These are phyloP conservation scores for Macrobrachium rosenbergii DNA, from an alignment of 1,140 invertebrate species.

Conservation along the genomic window DNA sequence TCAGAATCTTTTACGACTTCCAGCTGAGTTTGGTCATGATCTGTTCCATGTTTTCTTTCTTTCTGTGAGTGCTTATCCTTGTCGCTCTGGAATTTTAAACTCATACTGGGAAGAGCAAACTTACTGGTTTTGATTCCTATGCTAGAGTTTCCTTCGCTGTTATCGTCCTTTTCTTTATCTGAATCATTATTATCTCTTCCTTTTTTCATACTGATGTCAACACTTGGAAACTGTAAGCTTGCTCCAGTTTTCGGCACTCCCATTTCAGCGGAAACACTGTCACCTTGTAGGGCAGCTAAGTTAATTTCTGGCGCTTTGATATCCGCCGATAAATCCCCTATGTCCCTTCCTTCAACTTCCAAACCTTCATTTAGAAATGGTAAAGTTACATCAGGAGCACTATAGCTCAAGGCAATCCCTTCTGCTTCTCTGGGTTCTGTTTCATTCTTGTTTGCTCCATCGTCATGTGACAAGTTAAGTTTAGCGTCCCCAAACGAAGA, in stretches of 20 bases:
- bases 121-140: constrained; percentile 38
- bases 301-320: not conserved
- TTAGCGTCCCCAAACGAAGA: not conserved
- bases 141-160: not conserved
- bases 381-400: not conserved
- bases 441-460: not conserved
- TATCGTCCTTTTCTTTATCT: not conserved
- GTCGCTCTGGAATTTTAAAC: constrained; percentile 9
- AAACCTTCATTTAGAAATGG: not conserved
- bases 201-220: constrained; percentile 21
- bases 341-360: not conserved
- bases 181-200: not conserved
- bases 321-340: not conserved
- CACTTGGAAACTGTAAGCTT: constrained; percentile 20
- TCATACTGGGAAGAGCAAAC: constrained; percentile 28
- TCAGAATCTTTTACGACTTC: not conserved
- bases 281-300: not conserved
- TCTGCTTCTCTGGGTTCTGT: not conserved
- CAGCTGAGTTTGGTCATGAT: not conserved
- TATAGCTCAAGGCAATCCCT: not conserved
- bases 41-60: not conserved
- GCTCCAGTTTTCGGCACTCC: constrained; percentile 5
- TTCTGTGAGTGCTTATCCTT: not conserved
- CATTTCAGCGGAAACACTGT: not conserved
- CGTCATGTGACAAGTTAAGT: not conserved